Evolutionary conservation across 2,113 vertebrate species (phyloP).

Genomic region (Cyphomyrus discorhynchus): DNA sequence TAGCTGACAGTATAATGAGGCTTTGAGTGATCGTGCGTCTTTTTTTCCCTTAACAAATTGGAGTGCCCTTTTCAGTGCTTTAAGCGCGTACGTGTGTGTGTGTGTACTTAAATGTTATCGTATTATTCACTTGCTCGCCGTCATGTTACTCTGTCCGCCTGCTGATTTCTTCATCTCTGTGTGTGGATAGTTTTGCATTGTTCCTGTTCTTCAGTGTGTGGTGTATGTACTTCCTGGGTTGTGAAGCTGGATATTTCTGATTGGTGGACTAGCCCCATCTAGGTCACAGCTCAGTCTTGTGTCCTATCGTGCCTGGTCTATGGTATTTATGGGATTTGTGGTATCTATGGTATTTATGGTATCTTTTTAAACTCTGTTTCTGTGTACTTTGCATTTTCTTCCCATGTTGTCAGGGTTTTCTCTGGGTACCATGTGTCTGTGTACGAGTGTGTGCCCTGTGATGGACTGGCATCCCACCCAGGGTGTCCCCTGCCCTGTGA

Average conservation of each 20-base stretch:
- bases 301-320: background rate
- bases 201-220: background rate
- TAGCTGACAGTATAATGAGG: background rate
- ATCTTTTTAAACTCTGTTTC: background rate
- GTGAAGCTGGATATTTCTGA: background rate
- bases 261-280: background rate
- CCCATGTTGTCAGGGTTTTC: background rate
- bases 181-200: background rate
- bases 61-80: background rate
- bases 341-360: no score
- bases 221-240: background rate
- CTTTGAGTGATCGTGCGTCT: background rate
- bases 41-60: background rate
- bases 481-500: background rate
- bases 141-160: background rate
- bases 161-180: background rate
- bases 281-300: background rate
- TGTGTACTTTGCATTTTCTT: background rate
- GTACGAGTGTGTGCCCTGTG: background rate
- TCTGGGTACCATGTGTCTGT: background rate
- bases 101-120: background rate
- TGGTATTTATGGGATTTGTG: background rate
- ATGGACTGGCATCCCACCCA: background rate
- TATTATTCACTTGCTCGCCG: background rate
- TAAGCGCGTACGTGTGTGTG: background rate